Percentiles rank a stretch among this genome's conserved stretches.
phyloP scores from a whole-genome alignment of 2,888 invertebrate species.

The Dicycla oo region DNA sequence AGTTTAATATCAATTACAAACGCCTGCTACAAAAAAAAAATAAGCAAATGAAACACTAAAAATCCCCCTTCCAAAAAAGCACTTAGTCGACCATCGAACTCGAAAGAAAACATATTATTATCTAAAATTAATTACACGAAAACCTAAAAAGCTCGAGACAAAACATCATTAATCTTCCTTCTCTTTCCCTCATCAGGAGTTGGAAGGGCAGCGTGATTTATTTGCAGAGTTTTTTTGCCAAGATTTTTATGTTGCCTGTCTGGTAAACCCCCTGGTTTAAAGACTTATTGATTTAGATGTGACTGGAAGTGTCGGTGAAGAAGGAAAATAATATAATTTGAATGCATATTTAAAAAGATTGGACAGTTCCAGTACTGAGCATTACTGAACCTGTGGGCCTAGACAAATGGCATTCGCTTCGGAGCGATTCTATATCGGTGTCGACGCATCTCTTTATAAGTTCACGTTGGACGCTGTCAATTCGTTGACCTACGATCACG shows the following conservation, averaged over 20 bases:
- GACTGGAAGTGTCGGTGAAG: constrained; percentile 30
- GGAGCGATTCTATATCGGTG: too few relatives aligned
- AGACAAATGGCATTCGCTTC: too few relatives aligned
- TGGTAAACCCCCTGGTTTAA: constrained; percentile 57
- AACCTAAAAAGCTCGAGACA: constrained; percentile 53
- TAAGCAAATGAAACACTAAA: not conserved
- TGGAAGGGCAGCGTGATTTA: constrained; percentile 67
- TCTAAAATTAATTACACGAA: constrained; percentile 56
- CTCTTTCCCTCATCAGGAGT: constrained; percentile 69
- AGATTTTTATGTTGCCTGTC: constrained; percentile 65
- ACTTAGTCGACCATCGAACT: constrained; percentile 35
- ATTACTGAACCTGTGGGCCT: not conserved
- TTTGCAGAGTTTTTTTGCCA: constrained; percentile 66
- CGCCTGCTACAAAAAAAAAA: not conserved
- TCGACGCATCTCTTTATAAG: too few relatives aligned
- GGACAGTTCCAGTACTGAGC: not conserved
- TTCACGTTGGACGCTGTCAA: too few relatives aligned
- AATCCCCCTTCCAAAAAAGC: constrained; percentile 3
- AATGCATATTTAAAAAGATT: not conserved
- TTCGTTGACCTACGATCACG: too few relatives aligned
- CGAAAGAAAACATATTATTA: constrained; percentile 38
- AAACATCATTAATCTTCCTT: constrained; percentile 69
- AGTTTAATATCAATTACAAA: not conserved
- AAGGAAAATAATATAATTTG: too few relatives aligned
- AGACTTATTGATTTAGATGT: constrained; percentile 34